Percentiles rank a stretch among this genome's conserved stretches.
Evolutionary conservation across 2,797 vertebrate genomes (phyloP).

Genomic region (Thunnus albacares): DNA sequence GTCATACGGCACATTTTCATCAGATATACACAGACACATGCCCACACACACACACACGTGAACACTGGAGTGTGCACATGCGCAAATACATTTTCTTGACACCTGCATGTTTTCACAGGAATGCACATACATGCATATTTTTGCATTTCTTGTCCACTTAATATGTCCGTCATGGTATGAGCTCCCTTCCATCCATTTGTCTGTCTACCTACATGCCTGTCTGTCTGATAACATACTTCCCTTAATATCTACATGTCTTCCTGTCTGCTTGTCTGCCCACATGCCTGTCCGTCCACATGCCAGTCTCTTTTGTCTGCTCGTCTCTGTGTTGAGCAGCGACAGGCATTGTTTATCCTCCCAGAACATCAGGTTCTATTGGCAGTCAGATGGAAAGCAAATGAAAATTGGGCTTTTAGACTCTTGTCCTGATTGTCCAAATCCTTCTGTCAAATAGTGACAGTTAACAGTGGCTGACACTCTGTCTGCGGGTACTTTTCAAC

Average conservation of each 20-base stretch:
- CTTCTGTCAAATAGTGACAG: slow-evolving; percentile 48
- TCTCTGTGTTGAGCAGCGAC: slow-evolving; percentile 62
- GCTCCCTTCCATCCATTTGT: slow-evolving; percentile 6
- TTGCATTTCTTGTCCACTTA: background rate
- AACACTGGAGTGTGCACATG: background rate
- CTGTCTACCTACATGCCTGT: slow-evolving; percentile 35
- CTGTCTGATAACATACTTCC: slow-evolving; percentile 47
- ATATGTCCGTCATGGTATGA: background rate
- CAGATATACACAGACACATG: background rate
- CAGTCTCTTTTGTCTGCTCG: slow-evolving; percentile 72
- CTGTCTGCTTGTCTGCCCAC: slow-evolving; percentile 69
- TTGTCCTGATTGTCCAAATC: slow-evolving; percentile 65
- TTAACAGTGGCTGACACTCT: slow-evolving; percentile 46
- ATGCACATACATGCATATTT: background rate
- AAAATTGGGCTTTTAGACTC: slow-evolving; percentile 87
- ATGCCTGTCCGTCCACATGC: slow-evolving; percentile 68
- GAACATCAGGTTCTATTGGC: slow-evolving; percentile 71
- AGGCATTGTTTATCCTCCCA: slow-evolving; percentile 77
- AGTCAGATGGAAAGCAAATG: slow-evolving; percentile 83
- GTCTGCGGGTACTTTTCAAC: slow-evolving; percentile 60
- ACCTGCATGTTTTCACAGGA: slow-evolving; percentile 17
- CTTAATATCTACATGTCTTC: slow-evolving; percentile 52
- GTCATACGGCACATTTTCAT: background rate
- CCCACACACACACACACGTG: slow-evolving; percentile 20
- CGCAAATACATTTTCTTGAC: background rate